phyloP scores from a whole-genome alignment of 2,888 invertebrate genomes.

The Thymelicus acteon region DNA sequence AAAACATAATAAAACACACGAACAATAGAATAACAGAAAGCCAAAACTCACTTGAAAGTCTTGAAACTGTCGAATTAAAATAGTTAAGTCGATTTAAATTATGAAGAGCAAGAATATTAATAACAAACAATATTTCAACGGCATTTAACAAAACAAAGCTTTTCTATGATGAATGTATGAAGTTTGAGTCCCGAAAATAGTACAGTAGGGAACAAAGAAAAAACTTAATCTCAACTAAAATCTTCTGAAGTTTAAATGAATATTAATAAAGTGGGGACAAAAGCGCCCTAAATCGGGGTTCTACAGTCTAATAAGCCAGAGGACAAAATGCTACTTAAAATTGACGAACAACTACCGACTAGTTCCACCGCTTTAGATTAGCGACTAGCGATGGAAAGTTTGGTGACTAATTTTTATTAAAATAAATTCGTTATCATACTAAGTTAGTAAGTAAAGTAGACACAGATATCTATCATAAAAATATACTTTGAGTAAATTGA shows the following conservation, averaged over 20 bases:
- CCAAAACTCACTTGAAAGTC: slow-evolving; percentile 27
- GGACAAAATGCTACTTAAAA: slow-evolving; percentile 46
- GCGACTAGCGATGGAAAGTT: not conserved
- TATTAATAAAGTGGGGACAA: slow-evolving; percentile 64
- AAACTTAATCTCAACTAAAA: slow-evolving; percentile 69
- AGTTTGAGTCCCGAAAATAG: slow-evolving; percentile 63
- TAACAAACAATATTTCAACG: slow-evolving; percentile 64
- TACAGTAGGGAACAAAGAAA: slow-evolving; percentile 51
- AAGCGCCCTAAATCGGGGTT: slow-evolving; percentile 59
- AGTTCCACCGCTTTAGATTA: not conserved
- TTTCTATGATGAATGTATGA: slow-evolving; percentile 62
- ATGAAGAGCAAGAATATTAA: slow-evolving; percentile 55
- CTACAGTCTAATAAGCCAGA: slow-evolving; percentile 41
- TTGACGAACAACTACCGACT: slow-evolving; percentile 2
- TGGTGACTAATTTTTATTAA: too few relatives aligned
- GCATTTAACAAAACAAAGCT: slow-evolving; percentile 58
- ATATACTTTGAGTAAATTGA: too few relatives aligned
- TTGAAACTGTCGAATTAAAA: slow-evolving; percentile 42
- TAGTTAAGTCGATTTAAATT: slow-evolving; percentile 22
- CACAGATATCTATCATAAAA: too few relatives aligned
- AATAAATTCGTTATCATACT: too few relatives aligned
- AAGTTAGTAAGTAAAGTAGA: too few relatives aligned
- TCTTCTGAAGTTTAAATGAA: slow-evolving; percentile 63
- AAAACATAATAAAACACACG: not conserved
- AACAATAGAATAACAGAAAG: not conserved